Base-by-base conservation (phyloP, 2,113 vertebrate species). In the Hippocampus zosterae region DNA sequence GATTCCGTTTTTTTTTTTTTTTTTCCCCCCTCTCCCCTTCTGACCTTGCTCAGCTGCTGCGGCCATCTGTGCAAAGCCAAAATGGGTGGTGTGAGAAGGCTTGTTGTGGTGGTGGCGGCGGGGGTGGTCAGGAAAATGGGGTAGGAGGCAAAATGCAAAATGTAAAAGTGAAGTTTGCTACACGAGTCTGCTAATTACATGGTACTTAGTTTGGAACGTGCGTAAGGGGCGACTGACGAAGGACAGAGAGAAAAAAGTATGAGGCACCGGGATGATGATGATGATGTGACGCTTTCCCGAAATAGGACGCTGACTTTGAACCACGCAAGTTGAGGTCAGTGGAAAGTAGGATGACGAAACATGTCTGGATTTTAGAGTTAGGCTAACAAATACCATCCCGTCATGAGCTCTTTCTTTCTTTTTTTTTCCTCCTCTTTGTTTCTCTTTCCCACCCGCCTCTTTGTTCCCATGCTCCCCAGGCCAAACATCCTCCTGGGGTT, bases 31-130 rank as follows among this genome's bases (percentile, higher is more conserved):
- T 70, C 68, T 69, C 65, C 74, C 87, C 87, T 84, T 81, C 86
- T 77, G 86, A 86, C 75, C 73, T 76, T 76, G 83, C 89, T 93
- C 90, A 92, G 90, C 91, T 92, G 91, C 88, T 85, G 75, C 3
- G 73, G 83, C 90, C 92, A 92, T 93, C 91, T 92, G 92, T 86
- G 84, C 80, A 70, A 87, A 84, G 72, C 77, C 78, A 88, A 89
- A 89, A 84, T 84, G 72, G 76, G 80, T 85, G 71, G 74, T 83
- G 19, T 73, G 65, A 65, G 79, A 75, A 71, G 37, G 55, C 72
- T 70, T 64, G 75, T 55, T 53, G 55, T 62, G 80, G 68, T 29
- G 7, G 5, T 7, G 55, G 75, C 68, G 61, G 76, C 1, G 25
- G 55, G 53, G 55, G 29, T 59, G 80, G 68, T 23, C 42, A 44